Evolutionary conservation across 2,797 vertebrate genomes (phyloP), one percentile per base, ranked within the genome.

Genomic region (Myoxocephalus aenaeus): DNA sequence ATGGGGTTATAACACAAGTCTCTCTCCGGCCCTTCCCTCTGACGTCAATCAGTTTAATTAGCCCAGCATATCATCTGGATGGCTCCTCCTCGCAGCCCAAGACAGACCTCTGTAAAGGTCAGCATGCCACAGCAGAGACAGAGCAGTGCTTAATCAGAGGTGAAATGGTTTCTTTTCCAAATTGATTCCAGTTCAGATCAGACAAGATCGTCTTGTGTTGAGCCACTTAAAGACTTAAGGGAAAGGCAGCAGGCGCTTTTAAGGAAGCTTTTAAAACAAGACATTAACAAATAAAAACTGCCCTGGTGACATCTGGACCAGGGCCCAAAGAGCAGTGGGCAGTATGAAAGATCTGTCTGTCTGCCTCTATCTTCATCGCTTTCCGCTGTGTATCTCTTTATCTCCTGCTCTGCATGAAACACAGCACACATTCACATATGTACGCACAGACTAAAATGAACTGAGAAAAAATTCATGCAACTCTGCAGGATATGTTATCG

Each of bases 121-220:
- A 96, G 90, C 91, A 87, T 93, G 91, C 93, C 93, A 92, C 87
- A 90, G 88, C 80, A 89, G 84, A 92, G 91, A 95, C 92, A 92
- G 91, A 90, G 88, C 79, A 90, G 83, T 75, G 83, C 91, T 94
- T 93, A 94, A 95, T 94, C 91, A 90, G 90, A 94, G 91, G 92
- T 94, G 92, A 94, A 95, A 95, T 93, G 90, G 92, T 95, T 95
- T 92, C 86, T 94, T 93, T 94, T 94, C 85, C 86, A 93, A 95
- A 94, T 92, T 93, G 94, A 94, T 94, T 95, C 91, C 91, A 93
- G 92, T 94, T 90, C 77, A 54, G 79, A 89, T 86, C 82, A 90
- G 92, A 95, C 94, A 95, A 95, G 87, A 92, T 85, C 75, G 76
- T 89, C 89, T 94, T 93, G 94, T 94, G 79, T 90, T 92, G 82